Evolutionary conservation across 2,113 vertebrate genomes (phyloP).

Genomic region (Cepphus grylle): DNA sequence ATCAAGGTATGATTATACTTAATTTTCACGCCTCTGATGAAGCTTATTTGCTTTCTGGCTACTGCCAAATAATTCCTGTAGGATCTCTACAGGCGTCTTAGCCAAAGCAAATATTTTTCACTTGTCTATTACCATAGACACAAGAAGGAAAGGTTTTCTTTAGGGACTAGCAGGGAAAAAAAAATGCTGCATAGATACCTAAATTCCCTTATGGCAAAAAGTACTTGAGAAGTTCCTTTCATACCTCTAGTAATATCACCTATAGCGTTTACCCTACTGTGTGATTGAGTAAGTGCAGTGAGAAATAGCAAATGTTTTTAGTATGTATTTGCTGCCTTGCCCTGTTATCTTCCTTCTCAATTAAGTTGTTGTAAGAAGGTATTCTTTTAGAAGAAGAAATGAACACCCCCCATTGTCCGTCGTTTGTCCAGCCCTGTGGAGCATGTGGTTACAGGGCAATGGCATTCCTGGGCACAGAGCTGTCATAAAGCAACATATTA

Average conservation of each 20-base stretch:
- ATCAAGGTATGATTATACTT: constrained; percentile 1
- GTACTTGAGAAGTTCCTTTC: background rate
- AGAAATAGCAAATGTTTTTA: background rate
- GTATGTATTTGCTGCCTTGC: background rate
- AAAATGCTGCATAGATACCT: background rate
- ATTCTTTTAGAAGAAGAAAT: background rate
- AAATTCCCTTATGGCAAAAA: background rate
- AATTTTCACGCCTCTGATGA: background rate
- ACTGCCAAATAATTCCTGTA: background rate
- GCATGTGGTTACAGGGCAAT: background rate
- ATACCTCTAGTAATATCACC: background rate
- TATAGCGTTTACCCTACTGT: background rate
- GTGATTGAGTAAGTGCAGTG: rapidly evolving
- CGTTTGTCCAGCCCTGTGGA: background rate
- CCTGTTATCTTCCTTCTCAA: background rate
- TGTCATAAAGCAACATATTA: background rate
- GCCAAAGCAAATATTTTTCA: background rate
- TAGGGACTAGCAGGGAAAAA: background rate
- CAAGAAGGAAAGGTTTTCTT: background rate
- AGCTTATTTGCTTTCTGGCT: background rate
- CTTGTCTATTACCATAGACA: background rate
- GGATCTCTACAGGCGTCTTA: background rate
- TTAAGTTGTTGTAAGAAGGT: background rate
- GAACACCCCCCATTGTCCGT: background rate
- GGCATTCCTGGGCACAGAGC: background rate